Evolutionary conservation across 1,140 invertebrate species (phyloP).

Genomic region (Arion vulgaris): DNA sequence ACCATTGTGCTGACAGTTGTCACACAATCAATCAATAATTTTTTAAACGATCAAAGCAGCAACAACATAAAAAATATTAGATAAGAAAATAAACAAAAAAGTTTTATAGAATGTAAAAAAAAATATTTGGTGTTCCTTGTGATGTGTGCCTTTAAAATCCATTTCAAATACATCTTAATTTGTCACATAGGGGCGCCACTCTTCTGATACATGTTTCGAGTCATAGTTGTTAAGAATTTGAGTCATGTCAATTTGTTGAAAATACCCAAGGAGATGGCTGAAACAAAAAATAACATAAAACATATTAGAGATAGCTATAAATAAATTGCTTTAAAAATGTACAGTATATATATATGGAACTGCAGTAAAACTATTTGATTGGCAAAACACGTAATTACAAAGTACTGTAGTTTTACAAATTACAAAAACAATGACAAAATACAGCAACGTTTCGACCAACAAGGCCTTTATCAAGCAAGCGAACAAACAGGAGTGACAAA

Average conservation of each 20-base stretch:
- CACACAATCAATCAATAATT: no score
- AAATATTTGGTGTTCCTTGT: background rate
- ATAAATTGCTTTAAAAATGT: background rate
- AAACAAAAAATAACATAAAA: background rate
- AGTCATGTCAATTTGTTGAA: constrained; percentile 24
- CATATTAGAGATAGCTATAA: background rate
- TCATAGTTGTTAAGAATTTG: constrained; percentile 18
- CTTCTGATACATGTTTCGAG: constrained; percentile 2
- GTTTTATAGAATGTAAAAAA: no score
- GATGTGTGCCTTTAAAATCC: background rate
- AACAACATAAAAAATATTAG: no score
- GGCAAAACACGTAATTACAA: background rate
- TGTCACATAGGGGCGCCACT: constrained; percentile 14
- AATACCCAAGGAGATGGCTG: constrained; percentile 28
- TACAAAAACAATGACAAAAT: background rate
- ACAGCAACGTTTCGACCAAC: background rate
- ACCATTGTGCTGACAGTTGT: no score
- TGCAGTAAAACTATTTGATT: background rate
- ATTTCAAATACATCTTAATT: background rate
- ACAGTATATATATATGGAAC: background rate
- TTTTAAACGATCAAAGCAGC: no score
- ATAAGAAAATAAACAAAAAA: no score
- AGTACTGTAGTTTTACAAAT: background rate
- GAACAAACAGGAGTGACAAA: no score
- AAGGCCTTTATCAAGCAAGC: no score